Evolutionary conservation across 2,113 vertebrate species (phyloP).

Genomic region (Alectura lathami): DNA sequence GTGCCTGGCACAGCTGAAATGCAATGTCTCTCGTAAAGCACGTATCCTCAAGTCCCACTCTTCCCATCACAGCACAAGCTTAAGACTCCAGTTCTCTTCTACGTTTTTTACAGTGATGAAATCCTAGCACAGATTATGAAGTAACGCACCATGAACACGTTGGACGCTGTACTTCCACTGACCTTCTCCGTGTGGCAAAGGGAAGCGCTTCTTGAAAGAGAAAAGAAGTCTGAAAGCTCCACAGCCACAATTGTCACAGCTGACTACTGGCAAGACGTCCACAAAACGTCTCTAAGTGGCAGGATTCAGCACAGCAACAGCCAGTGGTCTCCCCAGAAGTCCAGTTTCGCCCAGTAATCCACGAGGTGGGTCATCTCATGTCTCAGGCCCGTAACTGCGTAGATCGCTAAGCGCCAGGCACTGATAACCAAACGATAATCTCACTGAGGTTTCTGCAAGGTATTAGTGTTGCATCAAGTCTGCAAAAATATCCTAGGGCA

Average conservation of each 20-base stretch:
- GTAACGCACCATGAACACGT: not conserved
- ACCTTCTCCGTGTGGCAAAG: constrained; percentile 59
- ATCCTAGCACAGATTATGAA: not conserved
- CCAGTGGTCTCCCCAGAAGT: constrained; percentile 51
- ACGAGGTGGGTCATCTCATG: not conserved
- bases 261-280: constrained; percentile 57
- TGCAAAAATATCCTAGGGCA: constrained; percentile 77
- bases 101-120: not conserved
- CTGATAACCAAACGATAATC: not conserved
- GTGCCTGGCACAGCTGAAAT: not conserved
- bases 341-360: constrained; percentile 64
- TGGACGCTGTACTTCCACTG: constrained; percentile 30
- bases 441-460: constrained; percentile 25
- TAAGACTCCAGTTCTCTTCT: not conserved
- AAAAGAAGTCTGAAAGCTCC: constrained; percentile 57
- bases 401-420: constrained; percentile 13
- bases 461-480: constrained; percentile 70
- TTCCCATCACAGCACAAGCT: not conserved
- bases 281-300: constrained; percentile 15
- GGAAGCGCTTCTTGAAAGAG: constrained; percentile 49
- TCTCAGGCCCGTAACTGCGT: not conserved
- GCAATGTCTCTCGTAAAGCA: not conserved
- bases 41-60: not conserved
- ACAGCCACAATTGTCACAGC: constrained; percentile 70
- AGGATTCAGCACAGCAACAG: constrained; percentile 35